These are phyloP conservation scores for Rousettus leschenaultii DNA, from an alignment of 2,113 vertebrate species.

Conservation along the genomic window DNA sequence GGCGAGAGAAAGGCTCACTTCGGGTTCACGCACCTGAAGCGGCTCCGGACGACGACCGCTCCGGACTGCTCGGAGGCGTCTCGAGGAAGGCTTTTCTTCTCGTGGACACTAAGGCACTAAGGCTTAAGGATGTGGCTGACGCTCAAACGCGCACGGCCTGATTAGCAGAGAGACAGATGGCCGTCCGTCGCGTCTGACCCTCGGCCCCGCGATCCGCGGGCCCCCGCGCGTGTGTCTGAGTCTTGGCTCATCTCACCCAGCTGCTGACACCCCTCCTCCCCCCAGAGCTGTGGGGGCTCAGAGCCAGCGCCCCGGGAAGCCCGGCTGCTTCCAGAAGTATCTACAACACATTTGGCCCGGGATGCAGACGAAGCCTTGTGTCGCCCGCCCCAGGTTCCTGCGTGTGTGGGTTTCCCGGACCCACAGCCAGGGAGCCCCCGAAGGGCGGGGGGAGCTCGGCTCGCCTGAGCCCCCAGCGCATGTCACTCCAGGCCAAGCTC, in stretches of 20 bases:
- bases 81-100: not conserved
- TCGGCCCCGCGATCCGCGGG: not conserved
- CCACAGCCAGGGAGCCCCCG: not conserved
- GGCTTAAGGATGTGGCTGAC: not conserved
- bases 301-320: not conserved
- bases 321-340: not conserved
- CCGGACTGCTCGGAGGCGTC: not conserved
- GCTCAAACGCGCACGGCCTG: fast-evolving
- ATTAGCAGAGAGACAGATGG: not conserved
- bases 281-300: not conserved
- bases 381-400: not conserved
- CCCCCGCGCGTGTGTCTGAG: not conserved
- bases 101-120: not conserved
- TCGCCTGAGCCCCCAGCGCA: not conserved
- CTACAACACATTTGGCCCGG: not conserved
- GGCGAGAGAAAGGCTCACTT: fast-evolving
- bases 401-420: fast-evolving
- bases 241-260: too few species aligned
- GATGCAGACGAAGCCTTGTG: not conserved
- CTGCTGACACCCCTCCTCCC: not conserved
- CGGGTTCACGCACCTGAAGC: not conserved
- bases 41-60: not conserved
- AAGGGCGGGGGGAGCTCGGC: not conserved
- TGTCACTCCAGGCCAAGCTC: not conserved
- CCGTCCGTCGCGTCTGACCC: not conserved